Conservation (phyloP, 2,888 invertebrate species). For the Apamea anceps region DNA sequence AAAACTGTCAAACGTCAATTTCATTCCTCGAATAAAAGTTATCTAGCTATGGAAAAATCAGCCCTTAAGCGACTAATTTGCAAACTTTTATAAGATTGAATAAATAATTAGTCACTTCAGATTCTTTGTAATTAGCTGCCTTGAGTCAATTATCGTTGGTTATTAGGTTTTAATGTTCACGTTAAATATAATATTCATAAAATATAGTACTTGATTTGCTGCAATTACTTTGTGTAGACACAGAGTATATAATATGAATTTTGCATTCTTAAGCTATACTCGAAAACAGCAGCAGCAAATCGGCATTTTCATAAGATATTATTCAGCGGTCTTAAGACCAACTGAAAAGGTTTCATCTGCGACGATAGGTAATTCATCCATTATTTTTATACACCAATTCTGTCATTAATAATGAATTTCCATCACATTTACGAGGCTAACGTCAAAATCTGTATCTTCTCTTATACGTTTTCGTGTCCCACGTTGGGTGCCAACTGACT, state of each 20-base stretch:
- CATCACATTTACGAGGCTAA: too few species aligned
- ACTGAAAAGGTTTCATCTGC: not conserved
- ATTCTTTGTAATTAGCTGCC: conserved; percentile 8
- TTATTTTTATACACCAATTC: not conserved
- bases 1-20: too few species aligned
- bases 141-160: not conserved
- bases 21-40: too few species aligned
- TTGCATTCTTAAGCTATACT: not conserved
- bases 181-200: not conserved
- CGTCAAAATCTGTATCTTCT: not conserved
- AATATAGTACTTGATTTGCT: not conserved
- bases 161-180: not conserved
- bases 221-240: not conserved
- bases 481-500: conserved; percentile 51
- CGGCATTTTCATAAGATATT: not conserved
- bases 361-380: not conserved
- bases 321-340: not conserved
- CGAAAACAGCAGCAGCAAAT: not conserved
- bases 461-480: conserved; percentile 14
- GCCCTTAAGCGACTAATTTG: not conserved
- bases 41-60: too few species aligned
- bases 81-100: conserved; percentile 27
- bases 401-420: not conserved
- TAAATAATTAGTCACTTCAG: conserved; percentile 19
- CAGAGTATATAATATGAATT: not conserved